Evolutionary conservation across 2,888 invertebrate genomes (phyloP), one percentile per base, ranked within the genome.

Genomic region (Hypomecis atomaria): DNA sequence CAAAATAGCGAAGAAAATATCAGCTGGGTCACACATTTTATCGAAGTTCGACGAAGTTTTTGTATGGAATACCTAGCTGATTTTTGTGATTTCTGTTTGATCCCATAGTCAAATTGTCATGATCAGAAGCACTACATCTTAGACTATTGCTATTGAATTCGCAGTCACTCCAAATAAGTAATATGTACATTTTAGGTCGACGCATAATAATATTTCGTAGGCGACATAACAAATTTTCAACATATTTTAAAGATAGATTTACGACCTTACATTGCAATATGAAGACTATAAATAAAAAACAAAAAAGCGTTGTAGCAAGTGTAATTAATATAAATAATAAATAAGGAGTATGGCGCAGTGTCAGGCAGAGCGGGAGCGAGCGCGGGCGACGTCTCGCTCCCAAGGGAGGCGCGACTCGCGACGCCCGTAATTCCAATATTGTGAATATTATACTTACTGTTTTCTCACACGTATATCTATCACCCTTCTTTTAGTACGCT

Each of bases 241-340:
- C 61, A 61, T 66, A 60, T 61, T 68, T 64, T 66, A 52, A 64
- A 61, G 37, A 45, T 33, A 54, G 43, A 71, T 70, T 70, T 70
- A 70, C 56, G 68, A 67, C 47, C 63, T 70, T 59, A 59, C 62
- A 65, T 65, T 59, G 55, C 61, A 69, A 70, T 71, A 71, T 53
- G 58, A 71, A 65, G 57, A 65, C 66, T 66, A 71, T 73, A 69
- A 70, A 76, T 74, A 66, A 74, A 74, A 47, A 75, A 71, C 77
- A 81, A 83, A 87, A 83, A 78, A 78, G 72, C 75, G 71, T 75
- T 76, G 79, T 78, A 81, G 77, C 76, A 71, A 70, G 71, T 78
- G 75, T 88, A 88, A 89, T 89, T 84, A 88, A 82, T 81, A 84
- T 90, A 82, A 89, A 89, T 90, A 89, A 88, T 89, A 89, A 87